Base-by-base conservation (phyloP, 2,113 vertebrate genomes). In the Brienomyrus brachyistius region DNA sequence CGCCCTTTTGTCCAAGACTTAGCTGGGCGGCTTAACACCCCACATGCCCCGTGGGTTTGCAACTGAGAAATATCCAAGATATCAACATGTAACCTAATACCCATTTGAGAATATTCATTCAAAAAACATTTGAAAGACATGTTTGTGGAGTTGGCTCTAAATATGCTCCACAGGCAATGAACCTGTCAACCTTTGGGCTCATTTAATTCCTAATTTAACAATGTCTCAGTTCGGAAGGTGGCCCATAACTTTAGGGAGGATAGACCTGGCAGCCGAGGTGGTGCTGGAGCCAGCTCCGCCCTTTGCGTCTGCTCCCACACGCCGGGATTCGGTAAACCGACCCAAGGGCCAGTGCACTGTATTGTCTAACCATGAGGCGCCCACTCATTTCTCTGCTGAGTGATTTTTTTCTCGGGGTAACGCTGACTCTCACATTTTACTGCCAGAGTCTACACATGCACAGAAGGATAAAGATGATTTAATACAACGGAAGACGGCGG, bases 221-320 rank as follows among this genome's bases (percentile, higher is more conserved):
- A 86, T 91, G 93, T 95, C 94, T 93, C 91, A 90, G 92, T 92
- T 89, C 91, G 84, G 80, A 93, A 92, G 92, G 90, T 92, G 92
- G 89, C 90, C 92, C 91, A 93, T 95, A 95, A 95, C 95, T 95
- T 90, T 91, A 11, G 23, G 40, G 56, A 86, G 56, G 83, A 0
- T 7, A 15, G 43, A 74, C 8, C 43, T 62, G 59, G 87, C 40
- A 45, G 21, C 7, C 5, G 31, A 23, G 86, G 91, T 90, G 86
- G 3, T 70, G n/a, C 83, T 90, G 84, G 95, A 95, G 95, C 94
- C 92, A 92, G 93, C 95, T 95, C 95, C 95, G 95, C 94, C 92
- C 92, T 94, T 91, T 88, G 47, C 91, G 91, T 89, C 82, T 91
- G 87, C 86, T 90, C 90, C 90, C 31, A 40, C 89, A 48, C 87